Evolutionary conservation across 2,113 vertebrate species (phyloP).

Genomic region (Corydoras maculifer): DNA sequence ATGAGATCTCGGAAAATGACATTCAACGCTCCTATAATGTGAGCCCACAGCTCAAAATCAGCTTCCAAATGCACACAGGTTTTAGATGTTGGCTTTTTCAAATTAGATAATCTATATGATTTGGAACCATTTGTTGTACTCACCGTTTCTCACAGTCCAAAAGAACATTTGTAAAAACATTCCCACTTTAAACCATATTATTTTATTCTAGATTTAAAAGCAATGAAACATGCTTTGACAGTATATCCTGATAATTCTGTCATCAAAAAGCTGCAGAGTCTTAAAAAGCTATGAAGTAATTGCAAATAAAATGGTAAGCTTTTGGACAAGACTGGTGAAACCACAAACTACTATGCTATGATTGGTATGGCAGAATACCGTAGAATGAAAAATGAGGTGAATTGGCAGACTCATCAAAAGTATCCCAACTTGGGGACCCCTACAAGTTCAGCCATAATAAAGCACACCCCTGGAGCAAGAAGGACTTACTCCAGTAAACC

Average conservation of each 20-base stretch:
- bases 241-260: neutral
- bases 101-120: neutral
- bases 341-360: neutral
- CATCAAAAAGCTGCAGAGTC: neutral
- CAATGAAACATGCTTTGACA: neutral
- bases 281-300: too few relatives aligned
- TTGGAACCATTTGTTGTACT: neutral
- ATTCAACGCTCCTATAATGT: slow-evolving; percentile 8
- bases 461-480: too few relatives aligned
- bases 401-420: too few relatives aligned
- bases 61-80: slow-evolving; percentile 6
- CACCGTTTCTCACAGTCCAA: neutral
- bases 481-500: too few relatives aligned
- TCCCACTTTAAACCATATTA: too few relatives aligned
- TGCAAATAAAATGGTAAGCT: too few relatives aligned
- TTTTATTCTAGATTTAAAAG: neutral
- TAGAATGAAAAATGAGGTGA: too few relatives aligned
- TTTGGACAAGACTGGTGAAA: neutral
- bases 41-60: slow-evolving; percentile 2
- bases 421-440: too few relatives aligned
- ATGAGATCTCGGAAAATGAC: slow-evolving; percentile 11
- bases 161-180: too few relatives aligned
- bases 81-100: slow-evolving; percentile 8
- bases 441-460: too few relatives aligned
- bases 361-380: too few relatives aligned